Conservation (phyloP, 2,797 vertebrate species). For the Spondyliosoma cantharus region DNA sequence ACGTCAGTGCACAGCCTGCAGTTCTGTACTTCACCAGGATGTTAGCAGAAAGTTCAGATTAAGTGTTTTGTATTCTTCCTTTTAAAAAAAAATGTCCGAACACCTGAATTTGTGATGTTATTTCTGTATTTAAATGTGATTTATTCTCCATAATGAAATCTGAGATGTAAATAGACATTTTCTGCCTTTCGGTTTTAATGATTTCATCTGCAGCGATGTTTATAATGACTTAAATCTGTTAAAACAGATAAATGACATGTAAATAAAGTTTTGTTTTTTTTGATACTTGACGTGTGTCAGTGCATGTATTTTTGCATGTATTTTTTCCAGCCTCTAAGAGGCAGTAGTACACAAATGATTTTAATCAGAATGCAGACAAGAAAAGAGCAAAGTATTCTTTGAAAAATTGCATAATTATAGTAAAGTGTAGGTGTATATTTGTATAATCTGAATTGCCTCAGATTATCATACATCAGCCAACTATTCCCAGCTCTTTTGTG, state of each 20-base stretch:
- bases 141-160: background rate
- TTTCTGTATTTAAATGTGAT: conserved; percentile 19
- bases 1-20: conserved; percentile 77
- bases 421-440: no score
- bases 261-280: conserved; percentile 43
- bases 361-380: no score
- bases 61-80: conserved; percentile 1
- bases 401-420: no score
- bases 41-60: conserved; percentile 53
- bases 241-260: conserved; percentile 9
- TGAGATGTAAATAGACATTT: conserved; percentile 34
- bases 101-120: background rate
- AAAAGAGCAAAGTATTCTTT: no score
- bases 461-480: no score
- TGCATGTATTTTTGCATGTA: background rate
- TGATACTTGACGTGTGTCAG: background rate
- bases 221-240: background rate
- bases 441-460: no score
- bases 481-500: no score
- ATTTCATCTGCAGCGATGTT: background rate
- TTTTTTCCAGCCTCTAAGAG: conserved; percentile 14
- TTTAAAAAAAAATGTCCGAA: no score
- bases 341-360: background rate
- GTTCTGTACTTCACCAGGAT: conserved; percentile 81
- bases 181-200: background rate